Evolutionary conservation across 2,888 invertebrate genomes (phyloP).

Genomic region (Diaprepes abbreviatus): DNA sequence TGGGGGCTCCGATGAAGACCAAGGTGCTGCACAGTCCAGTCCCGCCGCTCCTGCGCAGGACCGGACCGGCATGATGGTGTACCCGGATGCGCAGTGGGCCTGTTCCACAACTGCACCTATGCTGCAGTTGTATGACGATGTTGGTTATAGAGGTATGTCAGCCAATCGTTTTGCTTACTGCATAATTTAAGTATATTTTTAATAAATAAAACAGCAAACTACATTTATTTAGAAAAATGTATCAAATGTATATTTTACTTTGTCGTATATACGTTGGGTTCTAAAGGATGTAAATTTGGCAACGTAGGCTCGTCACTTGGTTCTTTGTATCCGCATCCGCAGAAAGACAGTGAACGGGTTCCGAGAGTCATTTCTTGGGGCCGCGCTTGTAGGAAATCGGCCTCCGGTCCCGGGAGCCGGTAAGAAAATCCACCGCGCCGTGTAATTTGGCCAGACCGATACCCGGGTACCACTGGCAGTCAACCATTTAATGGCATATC

Average conservation of each 20-base stretch:
- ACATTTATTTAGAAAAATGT: too few relatives aligned
- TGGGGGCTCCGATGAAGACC: conserved; percentile 56
- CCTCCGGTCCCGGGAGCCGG: conserved; percentile 31
- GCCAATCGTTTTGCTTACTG: too few relatives aligned
- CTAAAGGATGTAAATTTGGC: conserved; percentile 16
- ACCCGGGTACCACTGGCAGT: conserved; percentile 24
- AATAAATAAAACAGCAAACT: too few relatives aligned
- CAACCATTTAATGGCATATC: conserved; percentile 33
- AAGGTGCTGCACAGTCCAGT: conserved; percentile 57
- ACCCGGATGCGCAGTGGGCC: conserved; percentile 75
- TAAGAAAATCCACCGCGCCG: conserved; percentile 28
- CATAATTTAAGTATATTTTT: too few relatives aligned
- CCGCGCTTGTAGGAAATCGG: conserved; percentile 29
- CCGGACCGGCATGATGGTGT: conserved; percentile 70
- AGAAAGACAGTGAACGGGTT: conserved; percentile 36
- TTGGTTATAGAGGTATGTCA: conserved; percentile 73
- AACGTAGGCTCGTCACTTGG: conserved; percentile 12
- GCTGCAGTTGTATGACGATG: conserved; percentile 77
- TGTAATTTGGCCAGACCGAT: conserved; percentile 57
- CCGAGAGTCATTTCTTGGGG: conserved; percentile 35
- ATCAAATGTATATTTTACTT: too few relatives aligned
- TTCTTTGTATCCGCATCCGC: conserved; percentile 37
- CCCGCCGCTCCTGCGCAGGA: conserved; percentile 52
- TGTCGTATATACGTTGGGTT: not conserved
- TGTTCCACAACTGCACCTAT: conserved; percentile 71